Conservation (phyloP, 1,140 invertebrate species). For the Caligus rogercresseyi region DNA sequence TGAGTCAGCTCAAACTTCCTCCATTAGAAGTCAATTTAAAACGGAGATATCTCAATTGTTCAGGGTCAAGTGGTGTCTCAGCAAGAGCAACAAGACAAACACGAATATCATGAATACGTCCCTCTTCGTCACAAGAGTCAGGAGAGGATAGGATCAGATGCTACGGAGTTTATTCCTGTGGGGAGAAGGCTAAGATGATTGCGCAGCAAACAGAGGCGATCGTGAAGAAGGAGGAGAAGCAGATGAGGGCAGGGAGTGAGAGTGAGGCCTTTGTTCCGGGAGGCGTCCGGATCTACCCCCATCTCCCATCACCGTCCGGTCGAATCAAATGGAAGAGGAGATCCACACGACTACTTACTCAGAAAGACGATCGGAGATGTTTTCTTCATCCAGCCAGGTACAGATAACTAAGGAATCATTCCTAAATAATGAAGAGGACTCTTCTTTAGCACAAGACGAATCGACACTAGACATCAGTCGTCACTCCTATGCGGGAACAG, state of each 20-base stretch:
- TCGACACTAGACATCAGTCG: background rate
- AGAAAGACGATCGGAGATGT: background rate
- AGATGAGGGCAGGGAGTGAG: background rate
- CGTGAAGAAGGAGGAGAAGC: constrained; percentile 11
- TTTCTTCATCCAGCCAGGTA: background rate
- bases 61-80: background rate
- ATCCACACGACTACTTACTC: background rate
- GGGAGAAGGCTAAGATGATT: constrained; percentile 19
- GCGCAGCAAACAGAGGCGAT: constrained; percentile 16
- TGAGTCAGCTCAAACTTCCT: background rate
- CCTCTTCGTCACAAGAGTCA: background rate
- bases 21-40: background rate
- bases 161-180: constrained; percentile 11
- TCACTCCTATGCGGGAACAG: background rate
- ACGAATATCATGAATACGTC: background rate
- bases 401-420: background rate
- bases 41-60: background rate
- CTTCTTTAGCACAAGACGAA: background rate
- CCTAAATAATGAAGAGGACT: background rate
- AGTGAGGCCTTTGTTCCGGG: background rate
- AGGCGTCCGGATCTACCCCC: constrained; percentile 5
- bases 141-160: background rate
- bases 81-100: background rate
- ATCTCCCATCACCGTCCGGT: background rate
- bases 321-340: background rate